Evolutionary conservation across 2,797 vertebrate genomes (phyloP), one percentile per base, ranked within the genome.

Genomic region (Rhinogobio ventralis): DNA sequence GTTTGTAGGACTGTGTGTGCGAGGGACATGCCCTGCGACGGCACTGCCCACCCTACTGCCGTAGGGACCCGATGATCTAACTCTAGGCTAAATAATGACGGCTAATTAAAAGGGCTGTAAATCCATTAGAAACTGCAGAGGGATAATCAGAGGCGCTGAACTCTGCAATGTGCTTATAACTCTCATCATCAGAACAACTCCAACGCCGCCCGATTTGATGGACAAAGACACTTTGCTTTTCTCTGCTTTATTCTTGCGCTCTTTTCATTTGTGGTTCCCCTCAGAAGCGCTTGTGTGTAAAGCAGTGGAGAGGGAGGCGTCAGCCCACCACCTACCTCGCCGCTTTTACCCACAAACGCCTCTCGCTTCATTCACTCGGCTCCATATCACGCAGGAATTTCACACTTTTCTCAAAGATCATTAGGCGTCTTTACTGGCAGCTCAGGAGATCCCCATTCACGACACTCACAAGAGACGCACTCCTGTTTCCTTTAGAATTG

Each of bases 101-200:
- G 95, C 91, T 98, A 98, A 98, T 99, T 99, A 96, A 99, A 99
- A 98, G 96, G 96, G 96, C 97, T 98, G 97, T 98, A 98, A 98
- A 98, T 97, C 97, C 97, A 98, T 99, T 97, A 98, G 97, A 97
- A 98, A 97, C 98, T 97, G 96, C 96, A 98, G 96, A 97, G 96
- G 97, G 97, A 98, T 98, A 98, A 98, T 98, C 97, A 97, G 96
- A 96, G 97, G 96, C 96, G 95, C 96, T 96, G 96, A 97, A 97
- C 97, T 96, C 97, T 95, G 94, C 97, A 95, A 96, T 96, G 95
- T 92, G 96, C 96, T 98, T 98, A 97, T 97, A 97, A 97, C 97
- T 97, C 96, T 96, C 97, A 96, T 98, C 97, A 98, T 97, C 97
- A 97, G 97, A 98, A 99, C 97, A 97, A 97, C 96, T 97, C 96